Evolutionary conservation across 2,888 invertebrate species (phyloP).

Genomic region (Polydrusus pterygomalis): DNA sequence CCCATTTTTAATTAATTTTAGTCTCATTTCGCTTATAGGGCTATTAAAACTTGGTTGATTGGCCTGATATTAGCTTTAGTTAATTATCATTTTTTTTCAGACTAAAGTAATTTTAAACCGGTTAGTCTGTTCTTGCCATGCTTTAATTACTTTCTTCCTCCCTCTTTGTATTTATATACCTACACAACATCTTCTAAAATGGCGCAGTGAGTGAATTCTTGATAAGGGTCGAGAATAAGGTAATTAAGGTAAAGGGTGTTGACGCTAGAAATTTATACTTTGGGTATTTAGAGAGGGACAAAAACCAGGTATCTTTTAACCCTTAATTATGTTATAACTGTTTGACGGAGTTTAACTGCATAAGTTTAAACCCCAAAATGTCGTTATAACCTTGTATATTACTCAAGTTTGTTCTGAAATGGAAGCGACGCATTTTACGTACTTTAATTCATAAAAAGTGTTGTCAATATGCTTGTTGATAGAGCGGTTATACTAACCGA

Average conservation of each 20-base stretch:
- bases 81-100: slow-evolving; percentile 12
- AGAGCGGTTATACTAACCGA: too few relatives aligned
- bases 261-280: slow-evolving; percentile 32
- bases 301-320: slow-evolving; percentile 37
- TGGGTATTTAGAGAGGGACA: slow-evolving; percentile 25
- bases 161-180: slow-evolving; percentile 18
- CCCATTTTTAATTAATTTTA: not conserved
- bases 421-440: too few relatives aligned
- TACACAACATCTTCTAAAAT: slow-evolving; percentile 18
- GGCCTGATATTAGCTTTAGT: not conserved
- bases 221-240: slow-evolving; percentile 37
- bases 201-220: slow-evolving; percentile 24
- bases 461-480: too few relatives aligned
- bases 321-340: slow-evolving; percentile 27
- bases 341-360: not conserved
- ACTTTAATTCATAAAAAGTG: too few relatives aligned
- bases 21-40: not conserved
- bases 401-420: too few relatives aligned
- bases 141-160: slow-evolving; percentile 24
- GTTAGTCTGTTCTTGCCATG: slow-evolving; percentile 19
- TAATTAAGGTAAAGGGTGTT: slow-evolving; percentile 38
- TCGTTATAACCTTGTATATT: not conserved
- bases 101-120: slow-evolving; percentile 14
- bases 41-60: slow-evolving; percentile 7
- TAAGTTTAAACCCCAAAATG: not conserved